Evolutionary conservation across 2,888 invertebrate species (phyloP).

Genomic region (Anoplius nigerrimus): DNA sequence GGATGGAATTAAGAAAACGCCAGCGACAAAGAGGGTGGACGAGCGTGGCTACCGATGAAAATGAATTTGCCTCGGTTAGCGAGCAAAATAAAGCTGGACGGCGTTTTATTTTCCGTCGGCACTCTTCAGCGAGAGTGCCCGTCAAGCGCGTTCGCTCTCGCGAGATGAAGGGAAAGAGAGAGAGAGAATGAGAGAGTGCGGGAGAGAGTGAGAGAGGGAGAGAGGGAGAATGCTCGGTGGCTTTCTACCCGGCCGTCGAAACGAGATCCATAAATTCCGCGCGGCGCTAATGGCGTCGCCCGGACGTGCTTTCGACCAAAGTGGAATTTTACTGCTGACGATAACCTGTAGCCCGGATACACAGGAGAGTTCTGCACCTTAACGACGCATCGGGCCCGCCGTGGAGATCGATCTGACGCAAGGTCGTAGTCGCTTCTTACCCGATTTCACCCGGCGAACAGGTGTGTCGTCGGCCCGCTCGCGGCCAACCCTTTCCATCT

Average conservation of each 20-base stretch:
- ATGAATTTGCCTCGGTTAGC: too few relatives aligned
- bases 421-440: slow-evolving; percentile 16
- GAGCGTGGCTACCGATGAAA: too few relatives aligned
- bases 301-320: slow-evolving; percentile 32
- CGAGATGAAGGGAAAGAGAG: not conserved
- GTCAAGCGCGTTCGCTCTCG: too few relatives aligned
- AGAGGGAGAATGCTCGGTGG: not conserved
- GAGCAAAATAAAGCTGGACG: too few relatives aligned
- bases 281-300: slow-evolving; percentile 13
- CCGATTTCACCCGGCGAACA: slow-evolving; percentile 5
- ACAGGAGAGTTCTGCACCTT: slow-evolving; percentile 5
- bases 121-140: too few relatives aligned
- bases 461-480: not conserved
- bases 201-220: too few relatives aligned
- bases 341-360: slow-evolving; percentile 34
- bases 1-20: too few relatives aligned
- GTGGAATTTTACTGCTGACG: slow-evolving; percentile 48
- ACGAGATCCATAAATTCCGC: slow-evolving; percentile 32
- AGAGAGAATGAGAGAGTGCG: not conserved
- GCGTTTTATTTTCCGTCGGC: too few relatives aligned
- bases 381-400: slow-evolving; percentile 9
- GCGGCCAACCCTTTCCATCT: too few relatives aligned
- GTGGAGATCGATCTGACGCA: slow-evolving; percentile 32
- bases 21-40: too few relatives aligned
- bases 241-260: slow-evolving; percentile 6